phyloP scores from a whole-genome alignment of 1,140 invertebrate species.

The Spodoptera frugiperda region DNA sequence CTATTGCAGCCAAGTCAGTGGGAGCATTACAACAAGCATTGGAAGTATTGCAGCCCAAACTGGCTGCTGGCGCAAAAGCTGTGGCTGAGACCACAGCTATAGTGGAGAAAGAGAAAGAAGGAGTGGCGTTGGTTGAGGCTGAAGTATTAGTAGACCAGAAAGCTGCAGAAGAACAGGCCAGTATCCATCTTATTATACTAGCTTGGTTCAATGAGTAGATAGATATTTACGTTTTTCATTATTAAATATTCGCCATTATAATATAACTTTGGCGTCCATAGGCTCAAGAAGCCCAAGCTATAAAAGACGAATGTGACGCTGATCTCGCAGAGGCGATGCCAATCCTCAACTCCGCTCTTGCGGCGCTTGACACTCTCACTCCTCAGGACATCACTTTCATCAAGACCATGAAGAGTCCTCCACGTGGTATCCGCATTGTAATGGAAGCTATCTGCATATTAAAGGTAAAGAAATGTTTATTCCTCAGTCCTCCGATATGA shows the following conservation, averaged over 20 bases:
- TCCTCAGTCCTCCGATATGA: too few species aligned
- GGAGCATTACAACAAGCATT: slow-evolving; percentile 94
- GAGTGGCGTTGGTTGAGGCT: slow-evolving; percentile 92
- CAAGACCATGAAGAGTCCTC: slow-evolving; percentile 99
- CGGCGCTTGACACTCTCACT: slow-evolving; percentile 96
- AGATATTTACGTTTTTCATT: neutral
- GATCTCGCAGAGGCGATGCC: slow-evolving; percentile 97
- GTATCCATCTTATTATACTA: neutral
- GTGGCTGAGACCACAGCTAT: slow-evolving; percentile 93
- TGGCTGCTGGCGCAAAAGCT: slow-evolving; percentile 94
- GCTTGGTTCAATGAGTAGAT: neutral
- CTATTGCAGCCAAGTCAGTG: slow-evolving; percentile 93
- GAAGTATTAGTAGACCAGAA: slow-evolving; percentile 89
- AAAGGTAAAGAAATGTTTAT: slow-evolving; percentile 85
- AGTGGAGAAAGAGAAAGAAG: slow-evolving; percentile 93
- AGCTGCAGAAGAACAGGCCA: slow-evolving; percentile 88
- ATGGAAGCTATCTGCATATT: slow-evolving; percentile 99
- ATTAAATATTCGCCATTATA: neutral
- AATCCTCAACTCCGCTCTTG: slow-evolving; percentile 95
- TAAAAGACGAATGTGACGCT: slow-evolving; percentile 98
- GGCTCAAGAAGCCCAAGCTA: slow-evolving; percentile 92
- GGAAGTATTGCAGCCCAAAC: slow-evolving; percentile 94
- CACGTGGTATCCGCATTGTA: slow-evolving; percentile 96
- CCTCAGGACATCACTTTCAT: slow-evolving; percentile 97
- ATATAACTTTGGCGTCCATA: slow-evolving; percentile 69